Evolutionary conservation across 2,888 invertebrate genomes (phyloP), one percentile per base, ranked within the genome.

Genomic region (Eupithecia exiguata): DNA sequence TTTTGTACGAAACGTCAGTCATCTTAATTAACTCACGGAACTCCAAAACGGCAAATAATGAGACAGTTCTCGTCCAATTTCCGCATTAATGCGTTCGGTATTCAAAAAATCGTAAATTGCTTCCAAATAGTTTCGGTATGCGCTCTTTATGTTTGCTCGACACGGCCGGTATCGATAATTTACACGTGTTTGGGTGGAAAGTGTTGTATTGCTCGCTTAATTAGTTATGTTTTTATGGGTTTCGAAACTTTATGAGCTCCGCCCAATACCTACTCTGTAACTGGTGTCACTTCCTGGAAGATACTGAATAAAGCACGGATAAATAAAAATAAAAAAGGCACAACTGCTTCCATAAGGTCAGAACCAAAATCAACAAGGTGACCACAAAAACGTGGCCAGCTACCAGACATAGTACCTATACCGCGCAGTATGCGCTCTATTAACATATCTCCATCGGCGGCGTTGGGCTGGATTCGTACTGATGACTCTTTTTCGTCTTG

Each of bases 31-130:
- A 43, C 3, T 38, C 25, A 46, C 68, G 72, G 72, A 75, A 75
- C 75, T 38, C 75, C 18, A 65, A 70, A 75, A 18, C 30, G 25
- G 43, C 65, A 70, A 70, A 72, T 70, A 68, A 71, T 76, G 71
- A 71, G 76, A 69, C 74, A 74, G 69, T 72, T 76, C 74, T 69
- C 74, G 71, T 77, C 35, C 68, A 46, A 76, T 92, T 91, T 92
- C 92, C 92, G 92, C 91, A 91, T 92, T 88, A 84, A 89, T 90
- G 83, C 83, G 86, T 84, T 72, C 75, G 89, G 88, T 82, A 90
- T 87, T 83, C 78, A 80, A 85, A 88, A 86, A 87, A 86, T 85
- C 84, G 84, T 88, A 67, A 84, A 81, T 84, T 84, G 82, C 81
- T 79, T 84, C 79, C 81, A 86, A 88, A 88, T 87, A 82, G 89